These are phyloP conservation scores for Mayetiola destructor DNA, from an alignment of 2,888 invertebrate genomes.

Conservation along the genomic window DNA sequence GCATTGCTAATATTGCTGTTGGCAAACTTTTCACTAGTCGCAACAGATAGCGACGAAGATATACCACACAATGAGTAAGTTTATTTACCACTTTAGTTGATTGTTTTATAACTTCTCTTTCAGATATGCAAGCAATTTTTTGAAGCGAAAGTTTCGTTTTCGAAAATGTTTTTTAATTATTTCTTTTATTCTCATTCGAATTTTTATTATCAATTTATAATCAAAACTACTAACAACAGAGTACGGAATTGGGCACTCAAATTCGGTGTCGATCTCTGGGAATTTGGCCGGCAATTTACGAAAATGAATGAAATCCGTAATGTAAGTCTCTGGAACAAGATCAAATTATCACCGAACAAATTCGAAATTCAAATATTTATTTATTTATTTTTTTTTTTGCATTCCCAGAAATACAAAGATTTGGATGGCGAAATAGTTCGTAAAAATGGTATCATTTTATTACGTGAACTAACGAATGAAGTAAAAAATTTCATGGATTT, in stretches of 20 bases:
- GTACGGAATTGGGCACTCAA: slow-evolving; percentile 85
- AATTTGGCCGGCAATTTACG: slow-evolving; percentile 72
- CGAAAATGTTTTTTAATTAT: neutral
- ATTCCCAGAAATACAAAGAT: slow-evolving; percentile 62
- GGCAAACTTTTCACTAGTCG: neutral
- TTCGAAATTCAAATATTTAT: neutral
- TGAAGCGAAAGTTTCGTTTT: too few species aligned
- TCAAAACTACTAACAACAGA: slow-evolving; percentile 50
- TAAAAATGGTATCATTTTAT: slow-evolving; percentile 71
- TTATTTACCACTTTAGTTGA: too few species aligned
- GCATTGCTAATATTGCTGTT: neutral
- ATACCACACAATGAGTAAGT: slow-evolving; percentile 84
- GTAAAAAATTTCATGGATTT: slow-evolving; percentile 89
- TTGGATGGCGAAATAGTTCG: slow-evolving; percentile 61
- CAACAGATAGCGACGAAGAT: slow-evolving; percentile 65
- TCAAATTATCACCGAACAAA: too few species aligned
- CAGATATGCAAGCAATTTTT: too few species aligned
- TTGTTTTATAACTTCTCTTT: too few species aligned
- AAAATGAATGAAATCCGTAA: slow-evolving; percentile 78
- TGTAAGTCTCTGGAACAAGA: slow-evolving; percentile 55
- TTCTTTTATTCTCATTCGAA: too few species aligned
- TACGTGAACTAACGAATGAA: slow-evolving; percentile 76
- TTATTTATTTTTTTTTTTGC: neutral
- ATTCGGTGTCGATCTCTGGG: slow-evolving; percentile 82
- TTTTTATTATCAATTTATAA: too few species aligned